Evolutionary conservation across 2,113 vertebrate genomes (phyloP).

Genomic region (Erythrolamprus reginae): DNA sequence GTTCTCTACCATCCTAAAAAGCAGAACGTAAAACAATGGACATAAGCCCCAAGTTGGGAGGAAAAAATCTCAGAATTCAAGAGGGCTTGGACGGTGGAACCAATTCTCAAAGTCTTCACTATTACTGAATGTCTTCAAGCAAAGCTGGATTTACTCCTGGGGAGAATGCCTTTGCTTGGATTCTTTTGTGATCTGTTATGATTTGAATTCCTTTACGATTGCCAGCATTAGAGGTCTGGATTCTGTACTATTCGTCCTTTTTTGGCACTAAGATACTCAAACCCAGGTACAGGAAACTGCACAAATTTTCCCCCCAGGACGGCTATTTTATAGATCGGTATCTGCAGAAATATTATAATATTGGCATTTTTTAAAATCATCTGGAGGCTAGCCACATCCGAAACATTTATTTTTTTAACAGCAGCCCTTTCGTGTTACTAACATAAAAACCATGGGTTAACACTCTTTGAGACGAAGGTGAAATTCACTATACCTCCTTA

Average conservation of each 20-base stretch:
- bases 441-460: not conserved
- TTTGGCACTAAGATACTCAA: not conserved
- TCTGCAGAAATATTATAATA: not conserved
- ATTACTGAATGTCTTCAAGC: not conserved
- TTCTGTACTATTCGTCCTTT: not conserved
- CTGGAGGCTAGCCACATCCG: not conserved
- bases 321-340: not conserved
- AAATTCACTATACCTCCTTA: not conserved
- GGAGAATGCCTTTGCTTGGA: not conserved
- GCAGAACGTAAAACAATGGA: not conserved
- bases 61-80: not conserved
- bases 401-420: not conserved
- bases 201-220: not conserved
- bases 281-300: not conserved
- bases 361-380: not conserved
- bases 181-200: not conserved
- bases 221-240: not conserved
- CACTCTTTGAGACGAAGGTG: not conserved
- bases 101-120: not conserved
- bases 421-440: not conserved
- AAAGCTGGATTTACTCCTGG: not conserved
- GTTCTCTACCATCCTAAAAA: not conserved
- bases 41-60: not conserved
- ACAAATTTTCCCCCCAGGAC: not conserved
- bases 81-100: not conserved